These are phyloP conservation scores for Cryptocephalus moraei DNA, from an alignment of 2,888 invertebrate genomes.

Conservation along the genomic window DNA sequence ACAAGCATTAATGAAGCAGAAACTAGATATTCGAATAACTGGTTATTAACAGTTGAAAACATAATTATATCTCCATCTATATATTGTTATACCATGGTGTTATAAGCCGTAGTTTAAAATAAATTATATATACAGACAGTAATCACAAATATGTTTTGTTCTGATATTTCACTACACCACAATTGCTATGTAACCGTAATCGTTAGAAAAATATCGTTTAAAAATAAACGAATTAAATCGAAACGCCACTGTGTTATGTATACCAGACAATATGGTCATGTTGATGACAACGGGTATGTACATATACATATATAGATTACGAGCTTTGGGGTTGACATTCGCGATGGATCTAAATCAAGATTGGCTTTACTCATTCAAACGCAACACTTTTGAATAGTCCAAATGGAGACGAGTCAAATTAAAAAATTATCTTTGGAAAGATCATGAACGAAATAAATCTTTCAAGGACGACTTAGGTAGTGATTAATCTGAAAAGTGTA, in stretches of 20 bases:
- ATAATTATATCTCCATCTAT: too few relatives aligned
- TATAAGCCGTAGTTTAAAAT: too few relatives aligned
- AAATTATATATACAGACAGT: too few relatives aligned
- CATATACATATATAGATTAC: not conserved
- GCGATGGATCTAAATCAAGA: constrained; percentile 14
- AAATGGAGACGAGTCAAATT: constrained; percentile 13
- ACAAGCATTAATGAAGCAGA: too few relatives aligned
- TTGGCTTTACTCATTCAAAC: constrained; percentile 14
- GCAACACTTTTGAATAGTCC: constrained; percentile 10
- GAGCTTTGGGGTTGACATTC: constrained; percentile 10
- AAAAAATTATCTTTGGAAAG: constrained; percentile 12
- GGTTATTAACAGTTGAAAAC: too few relatives aligned
- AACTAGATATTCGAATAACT: too few relatives aligned
- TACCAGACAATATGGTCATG: constrained; percentile 5
- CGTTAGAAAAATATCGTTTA: too few relatives aligned
- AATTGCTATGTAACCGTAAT: too few relatives aligned
- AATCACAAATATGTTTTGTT: too few relatives aligned
- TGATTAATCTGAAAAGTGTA: too few relatives aligned
- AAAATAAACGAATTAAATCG: not conserved
- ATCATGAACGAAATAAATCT: constrained; percentile 10
- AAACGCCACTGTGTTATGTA: constrained; percentile 8
- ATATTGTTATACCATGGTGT: too few relatives aligned
- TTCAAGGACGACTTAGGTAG: not conserved
- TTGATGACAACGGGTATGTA: constrained; percentile 8
- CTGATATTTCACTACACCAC: too few relatives aligned